A percentile compares a stretch with the other conserved stretches of the same genome.
Conservation (phyloP, 2,888 invertebrate species). For the Glyphotaelius pellucidus region DNA sequence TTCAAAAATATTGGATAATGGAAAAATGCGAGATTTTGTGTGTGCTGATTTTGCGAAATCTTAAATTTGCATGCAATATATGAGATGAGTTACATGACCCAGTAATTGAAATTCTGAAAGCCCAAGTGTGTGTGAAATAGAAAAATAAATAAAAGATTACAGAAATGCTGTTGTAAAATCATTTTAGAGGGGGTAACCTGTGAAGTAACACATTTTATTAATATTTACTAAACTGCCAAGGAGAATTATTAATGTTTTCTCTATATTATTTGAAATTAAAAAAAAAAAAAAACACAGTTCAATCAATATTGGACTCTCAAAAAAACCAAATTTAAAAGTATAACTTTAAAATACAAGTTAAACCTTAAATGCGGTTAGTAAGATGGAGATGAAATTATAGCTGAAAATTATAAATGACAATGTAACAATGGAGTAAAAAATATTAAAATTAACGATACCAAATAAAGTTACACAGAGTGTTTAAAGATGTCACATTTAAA, state of each 20-base stretch:
- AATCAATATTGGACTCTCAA: conserved; percentile 66
- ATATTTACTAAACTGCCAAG: not conserved
- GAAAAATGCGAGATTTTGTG: not conserved
- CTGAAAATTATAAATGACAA: conserved; percentile 23
- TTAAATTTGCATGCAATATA: not conserved
- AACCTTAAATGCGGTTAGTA: conserved; percentile 23
- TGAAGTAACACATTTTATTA: conserved; percentile 4
- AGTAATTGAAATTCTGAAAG: not conserved
- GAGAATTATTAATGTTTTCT: not conserved
- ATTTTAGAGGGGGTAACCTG: not conserved
- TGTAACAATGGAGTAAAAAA: not conserved
- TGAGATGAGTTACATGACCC: not conserved
- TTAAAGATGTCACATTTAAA: not conserved
- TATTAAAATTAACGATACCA: not conserved
- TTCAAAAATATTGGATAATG: not conserved
- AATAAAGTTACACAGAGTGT: not conserved
- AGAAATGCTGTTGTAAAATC: not conserved
- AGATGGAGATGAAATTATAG: not conserved
- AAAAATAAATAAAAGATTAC: not conserved
- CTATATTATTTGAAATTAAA: conserved; percentile 20
- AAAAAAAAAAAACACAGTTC: conserved; percentile 48
- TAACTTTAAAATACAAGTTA: not conserved
- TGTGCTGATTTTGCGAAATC: not conserved
- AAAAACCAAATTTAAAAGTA: conserved; percentile 51
- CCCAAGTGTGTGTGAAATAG: not conserved